Percentiles rank a stretch among this genome's conserved stretches.
phyloP scores from a whole-genome alignment of 2,113 vertebrate genomes.

The Micronycteris hirsuta region DNA sequence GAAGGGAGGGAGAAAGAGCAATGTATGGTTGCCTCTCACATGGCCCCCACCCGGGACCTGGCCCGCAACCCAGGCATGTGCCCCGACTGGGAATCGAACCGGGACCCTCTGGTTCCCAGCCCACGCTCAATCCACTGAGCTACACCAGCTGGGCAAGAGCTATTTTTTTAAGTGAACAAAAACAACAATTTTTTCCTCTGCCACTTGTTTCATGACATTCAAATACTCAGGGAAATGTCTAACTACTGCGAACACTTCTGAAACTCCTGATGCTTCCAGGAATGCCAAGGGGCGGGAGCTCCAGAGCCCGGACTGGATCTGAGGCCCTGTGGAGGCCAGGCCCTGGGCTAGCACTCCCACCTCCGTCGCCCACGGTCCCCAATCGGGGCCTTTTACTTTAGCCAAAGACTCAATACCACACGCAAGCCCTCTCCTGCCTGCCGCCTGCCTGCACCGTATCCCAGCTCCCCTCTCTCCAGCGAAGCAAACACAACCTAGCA shows the following conservation, averaged over 20 bases:
- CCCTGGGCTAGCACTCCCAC: neutral
- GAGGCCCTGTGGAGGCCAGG: neutral
- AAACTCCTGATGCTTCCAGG: neutral
- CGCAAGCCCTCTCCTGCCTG: no score
- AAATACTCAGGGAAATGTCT: conserved; percentile 27
- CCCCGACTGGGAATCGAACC: no score
- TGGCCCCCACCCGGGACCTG: no score
- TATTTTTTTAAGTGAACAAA: conserved; percentile 14
- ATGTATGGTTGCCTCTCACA: no score
- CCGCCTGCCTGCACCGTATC: accelerated
- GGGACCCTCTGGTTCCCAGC: no score
- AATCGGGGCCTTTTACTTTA: neutral
- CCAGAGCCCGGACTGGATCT: neutral
- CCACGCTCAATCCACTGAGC: no score
- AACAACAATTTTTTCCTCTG: conserved; percentile 49
- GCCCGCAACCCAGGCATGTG: no score
- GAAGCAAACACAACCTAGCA: neutral
- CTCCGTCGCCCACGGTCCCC: neutral
- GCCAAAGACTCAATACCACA: neutral
- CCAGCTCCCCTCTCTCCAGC: neutral
- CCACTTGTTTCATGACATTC: neutral
- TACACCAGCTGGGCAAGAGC: no score
- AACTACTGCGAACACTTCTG: conserved; percentile 52
- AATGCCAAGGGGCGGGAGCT: neutral
- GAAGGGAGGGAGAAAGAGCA: no score